Evolutionary conservation across 2,888 invertebrate species (phyloP).

Genomic region (Amblyteles armatorius): DNA sequence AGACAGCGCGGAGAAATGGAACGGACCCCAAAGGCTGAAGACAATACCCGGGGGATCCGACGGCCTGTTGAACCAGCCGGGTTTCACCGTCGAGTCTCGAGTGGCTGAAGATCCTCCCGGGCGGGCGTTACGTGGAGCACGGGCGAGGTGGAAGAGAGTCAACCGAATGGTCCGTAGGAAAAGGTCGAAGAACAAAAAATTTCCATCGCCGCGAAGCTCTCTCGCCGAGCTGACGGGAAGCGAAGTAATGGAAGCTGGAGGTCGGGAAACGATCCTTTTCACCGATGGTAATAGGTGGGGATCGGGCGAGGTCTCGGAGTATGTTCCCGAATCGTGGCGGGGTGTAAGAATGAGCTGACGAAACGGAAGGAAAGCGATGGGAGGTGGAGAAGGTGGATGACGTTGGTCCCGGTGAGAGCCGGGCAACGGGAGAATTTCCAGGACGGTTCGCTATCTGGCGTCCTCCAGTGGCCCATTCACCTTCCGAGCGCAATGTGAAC

Average conservation of each 20-base stretch:
- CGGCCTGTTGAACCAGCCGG: neutral
- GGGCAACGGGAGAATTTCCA: conserved; percentile 1
- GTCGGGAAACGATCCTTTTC: conserved; percentile 11
- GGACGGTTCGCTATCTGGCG: neutral
- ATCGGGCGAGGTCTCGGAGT: neutral
- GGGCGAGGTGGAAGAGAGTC: conserved; percentile 7
- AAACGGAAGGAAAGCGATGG: neutral
- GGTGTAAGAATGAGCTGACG: neutral
- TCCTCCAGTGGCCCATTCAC: conserved; percentile 33
- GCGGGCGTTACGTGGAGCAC: neutral
- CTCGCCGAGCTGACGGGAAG: neutral
- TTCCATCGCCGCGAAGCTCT: neutral
- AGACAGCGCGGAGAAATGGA: neutral
- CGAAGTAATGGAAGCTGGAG: conserved; percentile 22
- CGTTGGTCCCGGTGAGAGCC: neutral
- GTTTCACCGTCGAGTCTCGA: neutral
- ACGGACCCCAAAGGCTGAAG: neutral
- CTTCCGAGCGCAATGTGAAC: neutral
- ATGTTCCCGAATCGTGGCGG: neutral
- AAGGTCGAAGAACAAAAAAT: conserved; percentile 26
- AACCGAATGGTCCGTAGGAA: neutral
- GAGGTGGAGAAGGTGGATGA: neutral
- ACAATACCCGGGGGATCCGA: neutral
- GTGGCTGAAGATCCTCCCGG: neutral
- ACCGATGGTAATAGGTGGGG: neutral